These are phyloP conservation scores for Caenorhabditis latens DNA, from an alignment of 1,140 invertebrate species.

Conservation along the genomic window DNA sequence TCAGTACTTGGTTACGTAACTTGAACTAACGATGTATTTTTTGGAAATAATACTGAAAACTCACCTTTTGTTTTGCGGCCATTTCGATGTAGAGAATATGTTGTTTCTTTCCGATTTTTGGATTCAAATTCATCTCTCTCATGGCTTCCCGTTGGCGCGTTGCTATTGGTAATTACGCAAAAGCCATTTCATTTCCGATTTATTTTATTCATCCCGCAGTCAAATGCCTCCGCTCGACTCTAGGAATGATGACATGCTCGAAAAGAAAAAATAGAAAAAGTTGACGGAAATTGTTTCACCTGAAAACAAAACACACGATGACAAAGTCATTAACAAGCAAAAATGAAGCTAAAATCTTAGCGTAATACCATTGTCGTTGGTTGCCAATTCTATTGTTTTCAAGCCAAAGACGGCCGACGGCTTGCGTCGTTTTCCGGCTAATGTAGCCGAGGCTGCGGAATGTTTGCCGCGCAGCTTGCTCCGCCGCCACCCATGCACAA, in stretches of 20 bases:
- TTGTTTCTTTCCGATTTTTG: conserved; percentile 24
- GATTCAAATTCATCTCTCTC: conserved; percentile 1
- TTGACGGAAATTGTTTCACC: conserved; percentile 52
- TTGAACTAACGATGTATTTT: no score
- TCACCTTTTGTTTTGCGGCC: neutral
- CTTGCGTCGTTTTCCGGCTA: conserved; percentile 48
- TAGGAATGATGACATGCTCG: neutral
- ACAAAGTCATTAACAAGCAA: conserved; percentile 49
- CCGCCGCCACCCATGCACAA: conserved; percentile 50
- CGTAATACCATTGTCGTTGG: conserved; percentile 40
- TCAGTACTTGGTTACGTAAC: no score
- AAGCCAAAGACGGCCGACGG: neutral
- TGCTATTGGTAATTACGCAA: neutral
- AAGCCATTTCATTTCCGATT: neutral
- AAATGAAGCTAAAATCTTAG: conserved; percentile 20
- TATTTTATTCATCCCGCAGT: neutral
- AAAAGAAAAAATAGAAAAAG: neutral
- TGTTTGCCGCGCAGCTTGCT: conserved; percentile 54
- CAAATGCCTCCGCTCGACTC: neutral
- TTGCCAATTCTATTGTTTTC: conserved; percentile 51
- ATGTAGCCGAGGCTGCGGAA: conserved; percentile 25
- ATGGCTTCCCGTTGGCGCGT: neutral
- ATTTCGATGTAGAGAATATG: neutral
- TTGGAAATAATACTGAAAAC: neutral
- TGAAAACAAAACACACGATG: conserved; percentile 22